phyloP scores from a whole-genome alignment of 2,888 invertebrate genomes.

The Germaria angustata region DNA sequence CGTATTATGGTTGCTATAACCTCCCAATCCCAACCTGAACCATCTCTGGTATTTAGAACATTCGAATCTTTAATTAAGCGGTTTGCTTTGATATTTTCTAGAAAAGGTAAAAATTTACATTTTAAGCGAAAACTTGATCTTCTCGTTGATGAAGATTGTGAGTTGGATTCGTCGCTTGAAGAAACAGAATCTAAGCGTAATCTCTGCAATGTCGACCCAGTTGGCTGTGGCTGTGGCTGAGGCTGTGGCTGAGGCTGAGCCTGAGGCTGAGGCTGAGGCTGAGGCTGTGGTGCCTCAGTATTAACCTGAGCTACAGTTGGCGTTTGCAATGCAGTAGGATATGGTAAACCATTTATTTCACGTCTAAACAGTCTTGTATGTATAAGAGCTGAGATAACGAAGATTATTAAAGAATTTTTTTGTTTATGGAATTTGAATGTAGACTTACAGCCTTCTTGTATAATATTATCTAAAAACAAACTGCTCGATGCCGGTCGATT shows the following conservation, averaged over 20 bases:
- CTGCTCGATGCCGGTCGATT: constrained; percentile 90
- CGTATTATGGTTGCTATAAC: constrained; percentile 90
- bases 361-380: constrained; percentile 79
- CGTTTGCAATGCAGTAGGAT: constrained; percentile 50
- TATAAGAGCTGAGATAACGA: constrained; percentile 73
- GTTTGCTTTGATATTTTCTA: constrained; percentile 83
- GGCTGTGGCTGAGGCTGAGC: too few relatives aligned
- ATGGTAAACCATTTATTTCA: constrained; percentile 74
- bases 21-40: constrained; percentile 95
- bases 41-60: constrained; percentile 89
- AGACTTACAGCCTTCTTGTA: constrained; percentile 82
- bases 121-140: constrained; percentile 78
- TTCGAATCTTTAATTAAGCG: constrained; percentile 89
- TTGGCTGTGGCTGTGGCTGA: constrained; percentile 51
- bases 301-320: constrained; percentile 41
- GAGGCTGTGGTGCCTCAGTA: constrained; percentile 50
- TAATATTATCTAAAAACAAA: constrained; percentile 89
- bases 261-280: too few relatives aligned
- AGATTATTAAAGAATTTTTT: background rate
- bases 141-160: constrained; percentile 75
- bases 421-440: background rate
- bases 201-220: constrained; percentile 73
- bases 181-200: constrained; percentile 80
- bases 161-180: constrained; percentile 80
- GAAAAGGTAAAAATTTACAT: constrained; percentile 81